phyloP scores from a whole-genome alignment of 2,888 invertebrate species.

The Trissolcus brochymenae region DNA sequence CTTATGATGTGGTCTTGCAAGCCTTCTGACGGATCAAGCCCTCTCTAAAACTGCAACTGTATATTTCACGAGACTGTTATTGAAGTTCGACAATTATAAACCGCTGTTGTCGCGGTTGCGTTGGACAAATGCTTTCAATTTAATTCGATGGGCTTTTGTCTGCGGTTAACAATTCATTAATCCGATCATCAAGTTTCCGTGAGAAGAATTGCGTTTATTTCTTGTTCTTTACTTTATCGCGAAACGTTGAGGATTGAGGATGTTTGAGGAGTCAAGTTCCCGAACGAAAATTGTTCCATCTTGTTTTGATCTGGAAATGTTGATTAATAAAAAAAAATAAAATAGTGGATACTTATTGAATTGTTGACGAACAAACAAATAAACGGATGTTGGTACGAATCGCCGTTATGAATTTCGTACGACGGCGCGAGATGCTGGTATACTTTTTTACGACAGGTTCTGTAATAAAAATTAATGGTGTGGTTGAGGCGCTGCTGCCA shows the following conservation, averaged over 20 bases:
- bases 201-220: background rate
- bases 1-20: slow-evolving; percentile 31
- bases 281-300: too few species aligned
- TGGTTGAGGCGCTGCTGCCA: background rate
- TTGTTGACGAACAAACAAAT: too few species aligned
- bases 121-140: slow-evolving; percentile 27
- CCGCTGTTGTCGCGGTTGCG: slow-evolving; percentile 9
- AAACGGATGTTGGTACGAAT: background rate
- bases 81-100: slow-evolving; percentile 33
- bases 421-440: slow-evolving; percentile 10
- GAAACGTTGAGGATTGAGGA: too few species aligned
- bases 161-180: slow-evolving; percentile 10
- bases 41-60: slow-evolving; percentile 20
- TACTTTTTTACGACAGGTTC: slow-evolving; percentile 12
- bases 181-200: background rate
- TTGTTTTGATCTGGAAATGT: too few species aligned
- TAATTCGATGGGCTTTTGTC: slow-evolving; percentile 9
- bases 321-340: too few species aligned
- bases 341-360: too few species aligned
- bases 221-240: background rate
- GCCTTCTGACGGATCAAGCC: slow-evolving; percentile 37
- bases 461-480: slow-evolving; percentile 25
- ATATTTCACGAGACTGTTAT: slow-evolving; percentile 32
- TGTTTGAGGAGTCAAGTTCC: background rate
- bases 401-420: slow-evolving; percentile 18